Percentiles rank a stretch among this genome's conserved stretches.
Evolutionary conservation across 2,797 vertebrate genomes (phyloP).

Genomic region (Microcaecilia unicolor): DNA sequence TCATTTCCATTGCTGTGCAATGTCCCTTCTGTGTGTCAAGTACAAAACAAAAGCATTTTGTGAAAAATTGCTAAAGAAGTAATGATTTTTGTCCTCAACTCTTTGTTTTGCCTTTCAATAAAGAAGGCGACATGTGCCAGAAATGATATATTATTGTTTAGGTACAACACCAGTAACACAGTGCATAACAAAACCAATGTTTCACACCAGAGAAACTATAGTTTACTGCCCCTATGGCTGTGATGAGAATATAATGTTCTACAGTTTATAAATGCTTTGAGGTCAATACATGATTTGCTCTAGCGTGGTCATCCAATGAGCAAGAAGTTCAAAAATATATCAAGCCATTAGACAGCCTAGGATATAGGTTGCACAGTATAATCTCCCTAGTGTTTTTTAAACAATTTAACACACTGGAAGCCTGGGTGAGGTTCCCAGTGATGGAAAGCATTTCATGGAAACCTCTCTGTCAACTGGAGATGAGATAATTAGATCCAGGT

Average conservation of each 20-base stretch:
- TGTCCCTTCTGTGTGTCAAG: slow-evolving; percentile 74
- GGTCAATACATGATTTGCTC: slow-evolving; percentile 95
- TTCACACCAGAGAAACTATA: slow-evolving; percentile 84
- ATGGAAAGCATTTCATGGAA: slow-evolving; percentile 57
- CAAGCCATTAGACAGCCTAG: slow-evolving; percentile 61
- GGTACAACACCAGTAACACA: slow-evolving; percentile 64
- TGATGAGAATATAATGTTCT: slow-evolving; percentile 94
- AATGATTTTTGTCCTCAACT: slow-evolving; percentile 95
- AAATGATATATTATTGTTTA: slow-evolving; percentile 88
- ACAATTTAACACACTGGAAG: slow-evolving; percentile 50
- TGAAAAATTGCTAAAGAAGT: slow-evolving; percentile 93
- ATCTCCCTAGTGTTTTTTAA: slow-evolving; percentile 31
- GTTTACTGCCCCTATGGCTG: slow-evolving; percentile 84
- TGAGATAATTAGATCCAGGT: slow-evolving; percentile 77
- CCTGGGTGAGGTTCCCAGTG: slow-evolving; percentile 51
- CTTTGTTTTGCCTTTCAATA: slow-evolving; percentile 99
- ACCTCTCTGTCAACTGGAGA: slow-evolving; percentile 60
- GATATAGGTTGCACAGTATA: slow-evolving; percentile 23
- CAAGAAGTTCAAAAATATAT: slow-evolving; percentile 79
- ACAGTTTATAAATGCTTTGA: slow-evolving; percentile 84
- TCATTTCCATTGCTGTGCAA: slow-evolving; percentile 69
- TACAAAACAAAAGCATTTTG: slow-evolving; percentile 92
- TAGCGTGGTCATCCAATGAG: slow-evolving; percentile 76
- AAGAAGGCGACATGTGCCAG: slow-evolving; percentile 82
- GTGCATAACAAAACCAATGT: slow-evolving; percentile 92